Evolutionary conservation across 1,140 invertebrate species (phyloP).

Genomic region (Drusus annulatus): DNA sequence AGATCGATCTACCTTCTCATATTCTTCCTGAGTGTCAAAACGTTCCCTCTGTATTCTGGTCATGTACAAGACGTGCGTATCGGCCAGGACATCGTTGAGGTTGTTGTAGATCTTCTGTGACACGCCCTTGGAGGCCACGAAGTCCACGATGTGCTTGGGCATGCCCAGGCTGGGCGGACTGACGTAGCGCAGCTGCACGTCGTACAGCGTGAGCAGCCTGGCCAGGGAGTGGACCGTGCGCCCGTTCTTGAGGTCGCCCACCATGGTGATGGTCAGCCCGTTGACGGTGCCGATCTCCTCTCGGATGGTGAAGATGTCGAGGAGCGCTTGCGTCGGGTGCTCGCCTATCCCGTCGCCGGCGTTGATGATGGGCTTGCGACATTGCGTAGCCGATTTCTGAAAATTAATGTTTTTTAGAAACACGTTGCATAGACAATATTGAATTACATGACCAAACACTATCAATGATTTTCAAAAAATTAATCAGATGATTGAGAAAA

Average conservation of each 20-base stretch:
- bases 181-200: conserved; percentile 92
- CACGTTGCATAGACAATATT: too few relatives aligned
- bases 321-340: conserved; percentile 97
- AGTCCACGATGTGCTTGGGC: conserved; percentile 89
- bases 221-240: conserved; percentile 98
- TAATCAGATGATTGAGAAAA: too few relatives aligned
- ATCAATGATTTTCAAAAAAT: too few relatives aligned
- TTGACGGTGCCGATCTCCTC: conserved; percentile 99
- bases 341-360: conserved; percentile 98
- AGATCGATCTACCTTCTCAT: conserved; percentile 85
- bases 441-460: too few relatives aligned
- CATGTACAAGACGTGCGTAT: conserved; percentile 98
- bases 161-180: conserved; percentile 89
- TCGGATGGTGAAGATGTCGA: conserved; percentile 98
- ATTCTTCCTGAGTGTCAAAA: conserved; percentile 88
- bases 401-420: conserved; percentile 2
- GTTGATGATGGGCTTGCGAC: conserved; percentile 94
- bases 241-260: conserved; percentile 98
- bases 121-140: conserved; percentile 84
- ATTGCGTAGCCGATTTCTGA: conserved; percentile 85
- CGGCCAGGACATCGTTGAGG: conserved; percentile 89
- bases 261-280: conserved; percentile 91
- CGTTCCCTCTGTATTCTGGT: conserved; percentile 97
- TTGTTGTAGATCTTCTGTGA: conserved; percentile 81
- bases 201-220: conserved; percentile 90